Percentiles rank a stretch among this genome's conserved stretches.
Evolutionary conservation across 2,113 vertebrate genomes (phyloP).

Genomic region (Crotalus viridis): DNA sequence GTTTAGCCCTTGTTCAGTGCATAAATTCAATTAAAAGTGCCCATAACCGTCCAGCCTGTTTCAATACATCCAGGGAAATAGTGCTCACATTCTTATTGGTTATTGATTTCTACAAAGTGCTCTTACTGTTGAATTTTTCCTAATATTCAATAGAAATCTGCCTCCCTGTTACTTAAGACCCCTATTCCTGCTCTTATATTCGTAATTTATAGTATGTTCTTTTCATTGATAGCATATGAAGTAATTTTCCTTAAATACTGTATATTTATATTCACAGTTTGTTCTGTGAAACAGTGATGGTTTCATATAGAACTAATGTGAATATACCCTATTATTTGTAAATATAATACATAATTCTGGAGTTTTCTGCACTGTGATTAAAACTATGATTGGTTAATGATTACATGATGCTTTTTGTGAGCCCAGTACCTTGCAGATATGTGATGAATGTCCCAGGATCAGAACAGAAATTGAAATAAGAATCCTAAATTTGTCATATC

Average conservation of each 20-base stretch:
- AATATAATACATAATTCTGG: background rate
- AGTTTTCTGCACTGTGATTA: background rate
- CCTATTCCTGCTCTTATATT: background rate
- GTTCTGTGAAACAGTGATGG: background rate
- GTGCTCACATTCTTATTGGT: background rate
- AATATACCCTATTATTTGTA: background rate
- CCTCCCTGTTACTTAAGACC: background rate
- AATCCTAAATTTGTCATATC: background rate
- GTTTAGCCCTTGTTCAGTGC: background rate
- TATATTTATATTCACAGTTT: background rate
- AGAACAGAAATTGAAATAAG: background rate
- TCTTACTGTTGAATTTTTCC: background rate
- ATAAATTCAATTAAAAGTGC: background rate
- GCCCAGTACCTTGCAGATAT: background rate
- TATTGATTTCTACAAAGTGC: background rate
- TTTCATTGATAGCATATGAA: background rate
- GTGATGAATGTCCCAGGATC: background rate
- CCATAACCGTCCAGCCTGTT: background rate
- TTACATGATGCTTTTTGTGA: background rate
- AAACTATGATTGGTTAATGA: background rate
- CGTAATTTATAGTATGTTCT: background rate
- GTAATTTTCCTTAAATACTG: background rate
- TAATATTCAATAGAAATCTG: background rate
- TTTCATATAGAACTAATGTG: background rate
- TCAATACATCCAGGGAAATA: background rate